Evolutionary conservation across 2,113 vertebrate species (phyloP).

Genomic region (Pollimyrus isidori): DNA sequence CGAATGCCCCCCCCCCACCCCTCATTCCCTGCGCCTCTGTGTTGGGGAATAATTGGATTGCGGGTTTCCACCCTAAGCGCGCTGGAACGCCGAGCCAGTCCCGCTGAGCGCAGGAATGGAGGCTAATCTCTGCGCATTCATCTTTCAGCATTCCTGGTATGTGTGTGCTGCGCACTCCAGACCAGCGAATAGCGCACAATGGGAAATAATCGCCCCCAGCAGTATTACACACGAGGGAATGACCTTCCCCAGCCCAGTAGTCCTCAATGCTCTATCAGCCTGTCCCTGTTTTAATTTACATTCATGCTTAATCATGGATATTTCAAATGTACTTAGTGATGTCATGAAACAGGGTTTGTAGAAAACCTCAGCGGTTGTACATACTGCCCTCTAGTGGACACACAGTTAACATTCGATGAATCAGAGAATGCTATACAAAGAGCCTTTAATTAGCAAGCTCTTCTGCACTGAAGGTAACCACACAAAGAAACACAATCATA

Average conservation of each 20-base stretch:
- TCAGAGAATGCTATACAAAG: neutral
- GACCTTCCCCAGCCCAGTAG: neutral
- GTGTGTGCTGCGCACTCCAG: neutral
- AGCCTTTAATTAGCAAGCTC: neutral
- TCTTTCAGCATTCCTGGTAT: neutral
- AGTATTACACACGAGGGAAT: neutral
- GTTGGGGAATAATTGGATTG: slow-evolving; percentile 63
- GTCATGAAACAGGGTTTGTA: neutral
- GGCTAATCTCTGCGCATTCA: slow-evolving; percentile 14
- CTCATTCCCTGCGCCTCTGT: neutral
- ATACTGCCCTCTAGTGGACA: slow-evolving; percentile 15
- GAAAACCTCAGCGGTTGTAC: neutral
- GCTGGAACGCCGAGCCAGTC: neutral
- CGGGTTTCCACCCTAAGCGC: slow-evolving; percentile 27
- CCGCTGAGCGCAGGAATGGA: neutral
- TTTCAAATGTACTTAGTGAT: neutral
- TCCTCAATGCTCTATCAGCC: neutral
- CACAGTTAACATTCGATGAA: neutral
- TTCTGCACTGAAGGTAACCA: neutral
- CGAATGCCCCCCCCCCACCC: neutral
- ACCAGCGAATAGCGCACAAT: neutral
- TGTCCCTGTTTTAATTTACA: neutral
- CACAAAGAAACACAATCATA: neutral
- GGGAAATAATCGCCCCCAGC: neutral
- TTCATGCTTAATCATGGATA: neutral